Base-by-base conservation (phyloP, 2,113 vertebrate species). In the Vulpes vulpes region DNA sequence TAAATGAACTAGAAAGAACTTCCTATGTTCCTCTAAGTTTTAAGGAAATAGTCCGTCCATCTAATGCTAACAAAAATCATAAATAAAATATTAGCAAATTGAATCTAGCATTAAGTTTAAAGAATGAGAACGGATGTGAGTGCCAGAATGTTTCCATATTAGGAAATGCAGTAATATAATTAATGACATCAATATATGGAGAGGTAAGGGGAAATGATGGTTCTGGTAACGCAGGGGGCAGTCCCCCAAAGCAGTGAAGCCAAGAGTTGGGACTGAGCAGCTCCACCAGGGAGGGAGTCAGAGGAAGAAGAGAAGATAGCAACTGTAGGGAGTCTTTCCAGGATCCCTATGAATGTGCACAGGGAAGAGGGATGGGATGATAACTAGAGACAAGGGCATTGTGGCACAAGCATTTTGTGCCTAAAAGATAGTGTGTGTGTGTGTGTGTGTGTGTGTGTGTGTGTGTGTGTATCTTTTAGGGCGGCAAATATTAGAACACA, bases 71-170 rank as follows among this genome's bases (percentile, higher is more conserved):
- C 64, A 71, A 81, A 91, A 89, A 78, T 89, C 86, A 92, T 78
- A 96, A 95, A 86, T 92, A 95, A 96, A 95, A 86, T 23, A 92
- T 76, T 84, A 96, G 25, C 69, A 92, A 96, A 90, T 64, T 82
- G 8, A 97, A 96, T 49, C 35, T 43, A 86, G 92, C 71, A 73
- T 55, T 69, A 22, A 94, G 74, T 95, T 84, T 81, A 78, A 93
- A 89, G 43, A 95, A 89, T 67, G 76, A 93, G 62, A 95, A 97
- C 7, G 30, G 69, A 57, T 82, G 14, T 74, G 73, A 85, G 60
- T 62, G 38, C 51, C 82, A 96, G 60, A 82, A 67, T 59, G 73
- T 43, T 20, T 74, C 64, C 82, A 73, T 78, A 90, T 95, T 67
- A 87, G 79, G 90, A 91, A 95, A 94, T 74, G 22, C n/a, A 80